Evolutionary conservation across 2,797 vertebrate species (phyloP), one percentile per base, ranked within the genome.

Genomic region (Rallus crepitans): DNA sequence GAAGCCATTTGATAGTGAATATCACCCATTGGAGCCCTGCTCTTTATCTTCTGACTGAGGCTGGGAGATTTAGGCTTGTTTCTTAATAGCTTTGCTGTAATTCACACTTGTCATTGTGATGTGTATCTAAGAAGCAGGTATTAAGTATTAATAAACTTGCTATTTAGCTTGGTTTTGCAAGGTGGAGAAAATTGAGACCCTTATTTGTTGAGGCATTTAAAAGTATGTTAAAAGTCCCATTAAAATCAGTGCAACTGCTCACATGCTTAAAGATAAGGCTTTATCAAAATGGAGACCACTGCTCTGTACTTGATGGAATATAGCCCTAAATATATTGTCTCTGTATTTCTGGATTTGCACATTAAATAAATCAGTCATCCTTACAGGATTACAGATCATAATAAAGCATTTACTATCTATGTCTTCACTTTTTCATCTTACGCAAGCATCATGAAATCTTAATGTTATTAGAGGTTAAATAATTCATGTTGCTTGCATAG

Each of bases 401-500:
- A 91, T 86, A 92, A 94, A 95, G 56, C 66, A 15, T 91, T 96
- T 96, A 93, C 55, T 77, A 72, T 79, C 48, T 84, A 47, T 84
- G 42, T 57, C 53, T 85, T 75, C 56, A 63, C 27, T 87, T 82
- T 69, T 70, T 90, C 52, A 65, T 94, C 70, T 96, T 93, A 27
- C 55, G 47, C n/a, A 93, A 94, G 69, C 87, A 86, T 95, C 73
- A 94, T 96, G 76, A 79, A 93, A 91, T 92, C 63, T 95, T 95
- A 87, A 96, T 94, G 47, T 68, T 92, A 90, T 95, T 92, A 93
- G 53, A 45, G 55, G 72, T 83, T 97, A 94, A 96, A 97, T 95
- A 96, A 96, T 96, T 87, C 27, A 95, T 94, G 33, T 61, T 88
- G 61, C 66, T 95, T 92, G 35, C 59, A 64, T 95, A 66, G 76